A percentile compares a stretch with the other conserved stretches of the same genome.
Conservation (phyloP, 2,888 invertebrate genomes). For the Acheta domesticus region DNA sequence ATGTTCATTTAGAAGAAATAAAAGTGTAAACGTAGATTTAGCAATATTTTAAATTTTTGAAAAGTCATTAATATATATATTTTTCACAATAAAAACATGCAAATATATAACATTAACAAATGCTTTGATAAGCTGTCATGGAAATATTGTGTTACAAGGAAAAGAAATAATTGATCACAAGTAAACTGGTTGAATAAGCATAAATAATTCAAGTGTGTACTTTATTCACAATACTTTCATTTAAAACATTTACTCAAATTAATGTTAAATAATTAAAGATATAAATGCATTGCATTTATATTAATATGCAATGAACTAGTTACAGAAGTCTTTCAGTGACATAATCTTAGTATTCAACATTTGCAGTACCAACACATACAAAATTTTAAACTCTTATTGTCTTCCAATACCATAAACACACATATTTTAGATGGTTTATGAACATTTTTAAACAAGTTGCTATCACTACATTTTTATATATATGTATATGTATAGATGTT, state of each 20-base stretch:
- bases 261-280: too few relatives aligned
- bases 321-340: slow-evolving; percentile 25
- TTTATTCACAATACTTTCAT: too few relatives aligned
- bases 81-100: too few relatives aligned
- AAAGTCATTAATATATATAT: too few relatives aligned
- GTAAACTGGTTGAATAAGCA: too few relatives aligned
- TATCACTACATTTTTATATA: slow-evolving; percentile 26
- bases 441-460: slow-evolving; percentile 18
- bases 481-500: slow-evolving; percentile 27
- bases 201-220: too few relatives aligned
- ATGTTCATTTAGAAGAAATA: neutral
- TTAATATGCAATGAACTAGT: slow-evolving; percentile 25
- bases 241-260: too few relatives aligned
- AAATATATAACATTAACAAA: too few relatives aligned
- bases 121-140: too few relatives aligned
- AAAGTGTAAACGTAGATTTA: neutral
- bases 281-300: slow-evolving; percentile 24
- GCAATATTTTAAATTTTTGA: too few relatives aligned
- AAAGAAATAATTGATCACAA: too few relatives aligned
- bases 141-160: too few relatives aligned
- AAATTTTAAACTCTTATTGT: slow-evolving; percentile 34
- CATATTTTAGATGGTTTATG: slow-evolving; percentile 27
- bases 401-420: slow-evolving; percentile 36
- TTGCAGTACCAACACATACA: slow-evolving; percentile 7
- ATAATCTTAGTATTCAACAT: slow-evolving; percentile 22